A percentile compares a stretch with the other conserved stretches of the same genome.
phyloP scores from a whole-genome alignment of 37 sponge, comb jelly and placozoan species.

The Halisarca cf. caerulea region DNA sequence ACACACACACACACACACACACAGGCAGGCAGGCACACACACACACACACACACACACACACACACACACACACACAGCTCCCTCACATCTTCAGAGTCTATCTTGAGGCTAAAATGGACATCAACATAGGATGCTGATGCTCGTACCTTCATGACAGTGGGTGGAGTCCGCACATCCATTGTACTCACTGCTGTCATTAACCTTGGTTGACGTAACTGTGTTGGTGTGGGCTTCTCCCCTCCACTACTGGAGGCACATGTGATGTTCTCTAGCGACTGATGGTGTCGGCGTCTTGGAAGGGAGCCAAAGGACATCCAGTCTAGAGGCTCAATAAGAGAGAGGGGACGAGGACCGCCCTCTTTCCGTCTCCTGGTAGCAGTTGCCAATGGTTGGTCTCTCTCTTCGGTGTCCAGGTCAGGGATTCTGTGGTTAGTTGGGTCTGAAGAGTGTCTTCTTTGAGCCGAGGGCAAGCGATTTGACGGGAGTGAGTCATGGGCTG shows the following conservation, averaged over 20 bases:
- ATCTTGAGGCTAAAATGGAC: constrained; percentile 12
- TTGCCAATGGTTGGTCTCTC: neutral
- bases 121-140: constrained; percentile 22
- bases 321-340: constrained; percentile 9
- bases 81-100: constrained; percentile 22
- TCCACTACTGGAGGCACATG: neutral
- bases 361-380: too few species aligned
- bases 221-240: neutral
- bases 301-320: neutral
- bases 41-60: too few species aligned
- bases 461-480: neutral
- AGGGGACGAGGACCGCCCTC: neutral
- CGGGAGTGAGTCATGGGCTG: neutral
- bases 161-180: constrained; percentile 12
- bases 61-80: too few species aligned
- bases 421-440: neutral
- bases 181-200: neutral
- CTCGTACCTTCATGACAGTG: neutral
- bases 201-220: neutral
- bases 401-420: neutral
- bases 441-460: constrained; percentile 19
- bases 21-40: too few species aligned
- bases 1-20: too few species aligned
- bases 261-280: neutral
- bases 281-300: neutral